These are phyloP conservation scores for Temnothorax unifasciatus DNA, from an alignment of 2,888 invertebrate species.

Conservation along the genomic window DNA sequence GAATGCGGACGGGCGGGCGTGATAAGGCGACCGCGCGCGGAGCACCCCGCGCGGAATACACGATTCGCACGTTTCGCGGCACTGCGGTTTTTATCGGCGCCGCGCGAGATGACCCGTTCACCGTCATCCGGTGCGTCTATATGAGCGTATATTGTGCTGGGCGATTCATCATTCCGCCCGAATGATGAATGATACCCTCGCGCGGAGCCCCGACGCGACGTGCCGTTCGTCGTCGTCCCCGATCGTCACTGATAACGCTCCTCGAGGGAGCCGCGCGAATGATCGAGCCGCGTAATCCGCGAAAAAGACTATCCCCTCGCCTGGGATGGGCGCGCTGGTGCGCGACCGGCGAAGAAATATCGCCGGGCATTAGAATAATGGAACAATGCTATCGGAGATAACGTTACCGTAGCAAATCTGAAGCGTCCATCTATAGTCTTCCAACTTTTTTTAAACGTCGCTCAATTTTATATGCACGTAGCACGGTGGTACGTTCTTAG, in stretches of 20 bases:
- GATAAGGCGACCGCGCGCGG: slow-evolving; percentile 26
- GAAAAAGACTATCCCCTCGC: not conserved
- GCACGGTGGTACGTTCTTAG: not conserved
- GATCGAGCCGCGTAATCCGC: slow-evolving; percentile 20
- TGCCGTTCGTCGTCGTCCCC: slow-evolving; percentile 2
- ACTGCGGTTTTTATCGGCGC: slow-evolving; percentile 20
- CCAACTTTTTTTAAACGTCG: not conserved
- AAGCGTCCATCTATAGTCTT: not conserved
- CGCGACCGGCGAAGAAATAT: slow-evolving; percentile 19
- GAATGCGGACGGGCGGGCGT: slow-evolving; percentile 41
- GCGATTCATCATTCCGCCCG: slow-evolving; percentile 48
- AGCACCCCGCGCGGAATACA: slow-evolving; percentile 37
- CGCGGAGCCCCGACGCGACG: not conserved
- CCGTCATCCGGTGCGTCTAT: slow-evolving; percentile 35
- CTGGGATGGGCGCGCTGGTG: not conserved
- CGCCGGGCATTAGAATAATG: not conserved
- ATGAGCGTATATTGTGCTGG: slow-evolving; percentile 9
- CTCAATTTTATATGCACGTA: not conserved
- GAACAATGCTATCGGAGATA: slow-evolving; percentile 1
- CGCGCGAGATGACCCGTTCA: slow-evolving; percentile 43
- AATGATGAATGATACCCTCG: slow-evolving; percentile 25
- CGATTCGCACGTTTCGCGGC: slow-evolving; percentile 14
- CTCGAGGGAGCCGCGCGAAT: not conserved
- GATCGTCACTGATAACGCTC: slow-evolving; percentile 34
- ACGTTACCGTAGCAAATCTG: slow-evolving; percentile 3